Base-by-base conservation (phyloP, 2,797 vertebrate species). In the Eupleurogrammus muticus region DNA sequence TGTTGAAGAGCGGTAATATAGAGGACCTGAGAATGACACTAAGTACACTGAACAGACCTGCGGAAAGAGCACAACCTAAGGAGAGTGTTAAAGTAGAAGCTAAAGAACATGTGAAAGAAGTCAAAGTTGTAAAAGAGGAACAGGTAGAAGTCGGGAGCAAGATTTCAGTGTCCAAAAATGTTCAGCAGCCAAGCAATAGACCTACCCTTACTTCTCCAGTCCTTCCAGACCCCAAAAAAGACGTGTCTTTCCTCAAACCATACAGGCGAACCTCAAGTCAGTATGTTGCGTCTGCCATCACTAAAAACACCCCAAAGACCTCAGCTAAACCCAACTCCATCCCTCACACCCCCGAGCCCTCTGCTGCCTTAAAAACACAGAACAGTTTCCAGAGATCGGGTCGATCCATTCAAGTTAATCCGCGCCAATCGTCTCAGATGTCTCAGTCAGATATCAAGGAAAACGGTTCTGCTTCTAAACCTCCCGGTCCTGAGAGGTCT, bases 251-350 rank as follows among this genome's bases (percentile, higher is more conserved):
- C 77, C 80, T 96, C 10, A 97, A 93, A 89, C 95, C 96, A 8
- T 91, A 94, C 4, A 95, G 94, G 69, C 94, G 96, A 88, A 99
- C 96, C 1, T 99, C 97, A 49, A 99, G 97, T 86, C 96, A 97
- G 66, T 97, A 99, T 4, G 94, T 99, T 82, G 97, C 97, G 1
- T 97, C 96, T 66, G 96, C 96, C 51, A 96, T 98, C 82, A 87
- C 92, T 78, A 97, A 92, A 90, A 92, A 95, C 32, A 91, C 93
- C 46, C 94, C 72, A 10, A 82, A 88, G 69, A 72, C 78, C 3
- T 78, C 77, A 1, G 70, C 69, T 73, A 94, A 91, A 69, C 55
- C 84, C 20, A 75, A 21, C 69, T 68, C 1, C 34, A 66, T 60
- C 46, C 76, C 79, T 17, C 78, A 70, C 2, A 5, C 42, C 49